Conservation (phyloP, 2,113 vertebrate species). For the Gymnarchus niloticus region DNA sequence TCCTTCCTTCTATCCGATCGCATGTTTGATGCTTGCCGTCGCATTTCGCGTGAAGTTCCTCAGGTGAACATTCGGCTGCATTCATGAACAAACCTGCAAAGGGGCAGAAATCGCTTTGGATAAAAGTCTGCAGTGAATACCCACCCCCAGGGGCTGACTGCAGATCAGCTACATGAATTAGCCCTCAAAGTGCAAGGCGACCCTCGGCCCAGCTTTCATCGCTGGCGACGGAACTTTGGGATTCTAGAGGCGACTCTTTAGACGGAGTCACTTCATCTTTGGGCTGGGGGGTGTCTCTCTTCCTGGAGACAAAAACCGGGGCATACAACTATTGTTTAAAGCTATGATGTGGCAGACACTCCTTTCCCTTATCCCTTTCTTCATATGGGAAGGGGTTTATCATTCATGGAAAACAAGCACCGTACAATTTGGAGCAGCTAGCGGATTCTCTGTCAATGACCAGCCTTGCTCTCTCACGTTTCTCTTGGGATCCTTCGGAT, state of each 20-base stretch:
- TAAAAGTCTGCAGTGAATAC: not conserved
- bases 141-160: not conserved
- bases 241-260: not conserved
- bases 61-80: not conserved
- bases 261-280: not conserved
- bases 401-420: not conserved
- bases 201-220: not conserved
- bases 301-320: slow-evolving; percentile 5
- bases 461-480: not conserved
- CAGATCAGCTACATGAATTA: not conserved
- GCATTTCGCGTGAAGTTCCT: not conserved
- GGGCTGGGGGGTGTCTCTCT: not conserved
- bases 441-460: not conserved
- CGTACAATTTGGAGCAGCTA: not conserved
- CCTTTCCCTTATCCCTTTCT: not conserved
- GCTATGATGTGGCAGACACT: not conserved
- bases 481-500: not conserved
- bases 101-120: not conserved
- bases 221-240: not conserved
- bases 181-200: not conserved
- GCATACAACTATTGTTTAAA: not conserved
- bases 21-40: not conserved
- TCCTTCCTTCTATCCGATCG: not conserved
- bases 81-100: not conserved
- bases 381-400: not conserved